Evolutionary conservation across 1,140 invertebrate species (phyloP).

Genomic region (Panagrolaimus sp.): DNA sequence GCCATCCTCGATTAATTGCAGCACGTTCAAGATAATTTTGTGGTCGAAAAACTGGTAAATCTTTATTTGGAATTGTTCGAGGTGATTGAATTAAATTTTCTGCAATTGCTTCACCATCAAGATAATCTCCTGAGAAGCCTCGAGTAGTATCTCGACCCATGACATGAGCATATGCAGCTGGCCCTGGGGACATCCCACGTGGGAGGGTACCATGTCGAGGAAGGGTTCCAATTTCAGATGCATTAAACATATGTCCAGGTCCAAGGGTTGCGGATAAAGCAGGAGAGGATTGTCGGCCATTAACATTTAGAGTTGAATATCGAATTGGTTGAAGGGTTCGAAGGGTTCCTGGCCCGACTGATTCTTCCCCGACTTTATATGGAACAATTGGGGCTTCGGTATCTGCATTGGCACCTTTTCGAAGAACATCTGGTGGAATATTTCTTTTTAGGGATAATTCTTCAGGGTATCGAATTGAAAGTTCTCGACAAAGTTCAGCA

Average conservation of each 20-base stretch:
- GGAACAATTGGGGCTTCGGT: constrained; percentile 42
- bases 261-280: constrained; percentile 44
- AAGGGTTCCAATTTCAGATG: constrained; percentile 55
- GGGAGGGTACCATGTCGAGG: constrained; percentile 43
- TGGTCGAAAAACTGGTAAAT: constrained; percentile 73
- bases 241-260: constrained; percentile 55
- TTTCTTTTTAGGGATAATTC: constrained; percentile 90
- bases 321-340: constrained; percentile 53
- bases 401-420: constrained; percentile 66
- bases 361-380: constrained; percentile 56
- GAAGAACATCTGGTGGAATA: constrained; percentile 78
- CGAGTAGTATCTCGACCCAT: constrained; percentile 51
- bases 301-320: constrained; percentile 53
- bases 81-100: constrained; percentile 56
- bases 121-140: constrained; percentile 34
- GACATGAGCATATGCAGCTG: constrained; percentile 50
- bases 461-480: constrained; percentile 94
- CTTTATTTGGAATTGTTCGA: constrained; percentile 60
- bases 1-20: constrained; percentile 81
- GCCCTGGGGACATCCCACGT: constrained; percentile 47
- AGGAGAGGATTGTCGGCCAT: constrained; percentile 38
- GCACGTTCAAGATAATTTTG: constrained; percentile 86
- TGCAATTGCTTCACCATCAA: constrained; percentile 56
- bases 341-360: constrained; percentile 57
- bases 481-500: constrained; percentile 85